phyloP scores from a whole-genome alignment of 2,113 vertebrate species.

The Podarcis muralis region DNA sequence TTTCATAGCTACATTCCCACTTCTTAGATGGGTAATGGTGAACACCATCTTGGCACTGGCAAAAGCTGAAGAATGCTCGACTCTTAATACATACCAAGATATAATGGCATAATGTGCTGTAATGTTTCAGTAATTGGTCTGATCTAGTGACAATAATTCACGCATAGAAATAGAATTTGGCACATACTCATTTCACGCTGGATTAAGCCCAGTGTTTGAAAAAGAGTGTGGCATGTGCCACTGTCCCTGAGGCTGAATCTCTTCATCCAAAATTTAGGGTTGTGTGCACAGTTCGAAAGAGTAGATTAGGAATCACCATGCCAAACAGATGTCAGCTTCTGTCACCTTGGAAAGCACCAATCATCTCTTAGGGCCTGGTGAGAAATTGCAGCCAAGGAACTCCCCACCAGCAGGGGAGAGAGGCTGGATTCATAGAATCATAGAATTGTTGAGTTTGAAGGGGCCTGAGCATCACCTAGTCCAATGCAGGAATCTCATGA shows the following conservation, averaged over 20 bases:
- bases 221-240: not conserved
- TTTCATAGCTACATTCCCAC: conserved; percentile 60
- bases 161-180: not conserved
- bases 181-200: not conserved
- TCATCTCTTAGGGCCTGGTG: not conserved
- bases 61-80: conserved; percentile 30
- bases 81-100: not conserved
- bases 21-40: conserved; percentile 59
- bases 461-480: too few relatives aligned
- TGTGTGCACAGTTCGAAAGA: not conserved
- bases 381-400: not conserved
- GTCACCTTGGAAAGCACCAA: not conserved
- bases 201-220: not conserved
- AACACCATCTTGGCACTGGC: conserved; percentile 47
- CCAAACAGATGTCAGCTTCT: not conserved
- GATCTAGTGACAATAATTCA: not conserved
- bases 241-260: not conserved
- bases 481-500: too few relatives aligned
- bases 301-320: not conserved
- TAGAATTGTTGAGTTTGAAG: too few relatives aligned
- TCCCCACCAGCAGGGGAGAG: not conserved
- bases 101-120: not conserved
- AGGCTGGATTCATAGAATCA: not conserved
- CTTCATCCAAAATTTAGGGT: not conserved
- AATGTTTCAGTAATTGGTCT: not conserved